Conservation (phyloP, 2,797 vertebrate species). For the Sebastes wilsoni region DNA sequence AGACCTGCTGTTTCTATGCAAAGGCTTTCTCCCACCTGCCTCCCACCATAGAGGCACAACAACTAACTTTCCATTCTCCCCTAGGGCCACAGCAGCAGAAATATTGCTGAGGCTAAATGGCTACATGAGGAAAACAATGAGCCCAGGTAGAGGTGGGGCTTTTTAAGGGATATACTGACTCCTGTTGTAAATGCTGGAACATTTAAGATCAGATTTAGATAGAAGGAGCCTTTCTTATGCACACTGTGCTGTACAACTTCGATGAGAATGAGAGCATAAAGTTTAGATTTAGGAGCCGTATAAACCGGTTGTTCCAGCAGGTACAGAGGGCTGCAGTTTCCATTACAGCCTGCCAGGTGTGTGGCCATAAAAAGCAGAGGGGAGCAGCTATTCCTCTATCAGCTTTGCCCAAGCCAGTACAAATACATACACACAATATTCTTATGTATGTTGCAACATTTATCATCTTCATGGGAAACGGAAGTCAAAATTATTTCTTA, state of each 20-base stretch:
- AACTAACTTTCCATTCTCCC: constrained; percentile 64
- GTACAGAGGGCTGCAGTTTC: constrained; percentile 29
- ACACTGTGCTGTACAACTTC: not conserved
- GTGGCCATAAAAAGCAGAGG: constrained; percentile 10
- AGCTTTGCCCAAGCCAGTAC: not conserved
- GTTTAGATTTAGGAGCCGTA: constrained; percentile 20
- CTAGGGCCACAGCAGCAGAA: constrained; percentile 32
- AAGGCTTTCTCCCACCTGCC: constrained; percentile 69
- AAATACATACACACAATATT: constrained; percentile 3
- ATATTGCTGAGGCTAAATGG: constrained; percentile 42
- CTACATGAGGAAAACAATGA: constrained; percentile 25
- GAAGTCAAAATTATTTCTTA: not conserved
- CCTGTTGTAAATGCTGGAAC: not conserved
- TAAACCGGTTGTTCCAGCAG: constrained; percentile 34
- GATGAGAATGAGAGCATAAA: not conserved
- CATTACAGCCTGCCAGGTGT: constrained; percentile 22
- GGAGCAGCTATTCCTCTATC: constrained; percentile 15
- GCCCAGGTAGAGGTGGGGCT: not conserved
- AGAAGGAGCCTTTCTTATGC: not conserved
- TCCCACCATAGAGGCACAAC: constrained; percentile 63
- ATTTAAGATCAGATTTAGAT: constrained; percentile 1
- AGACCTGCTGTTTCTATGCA: constrained; percentile 67
- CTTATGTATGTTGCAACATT: not conserved
- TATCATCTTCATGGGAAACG: not conserved
- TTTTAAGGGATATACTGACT: not conserved